A percentile compares a stretch with the other conserved stretches of the same genome.
phyloP scores from a whole-genome alignment of 2,888 invertebrate species.

The Globia sparganii region DNA sequence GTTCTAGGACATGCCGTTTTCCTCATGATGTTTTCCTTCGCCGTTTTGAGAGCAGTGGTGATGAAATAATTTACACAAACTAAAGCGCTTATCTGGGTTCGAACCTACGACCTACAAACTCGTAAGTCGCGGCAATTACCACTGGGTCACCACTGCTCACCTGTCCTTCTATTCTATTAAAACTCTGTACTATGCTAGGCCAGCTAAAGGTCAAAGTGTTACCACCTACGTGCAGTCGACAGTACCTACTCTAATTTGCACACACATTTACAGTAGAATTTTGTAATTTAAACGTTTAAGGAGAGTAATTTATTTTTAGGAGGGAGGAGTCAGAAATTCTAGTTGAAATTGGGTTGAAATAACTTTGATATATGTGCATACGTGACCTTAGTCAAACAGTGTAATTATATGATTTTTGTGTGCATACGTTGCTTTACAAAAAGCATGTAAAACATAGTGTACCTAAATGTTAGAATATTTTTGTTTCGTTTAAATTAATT shows the following conservation, averaged over 20 bases:
- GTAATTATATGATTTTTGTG: background rate
- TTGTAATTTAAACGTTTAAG: constrained; percentile 53
- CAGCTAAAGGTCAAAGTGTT: background rate
- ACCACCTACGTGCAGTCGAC: background rate
- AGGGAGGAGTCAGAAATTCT: constrained; percentile 27
- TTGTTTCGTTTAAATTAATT: background rate
- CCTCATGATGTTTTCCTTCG: too few species aligned
- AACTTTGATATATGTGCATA: constrained; percentile 25
- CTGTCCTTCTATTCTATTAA: background rate
- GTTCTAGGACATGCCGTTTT: too few species aligned
- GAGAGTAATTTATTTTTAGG: constrained; percentile 53
- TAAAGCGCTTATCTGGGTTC: too few species aligned
- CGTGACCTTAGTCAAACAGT: background rate
- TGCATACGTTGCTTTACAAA: background rate
- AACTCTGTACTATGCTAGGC: background rate
- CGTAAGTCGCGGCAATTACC: too few species aligned
- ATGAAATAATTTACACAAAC: too few species aligned
- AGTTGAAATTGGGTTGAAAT: constrained; percentile 31
- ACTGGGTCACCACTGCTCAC: too few species aligned
- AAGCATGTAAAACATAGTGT: background rate
- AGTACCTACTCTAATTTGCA: constrained; percentile 42
- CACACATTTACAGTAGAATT: constrained; percentile 58
- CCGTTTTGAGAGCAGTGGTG: too few species aligned
- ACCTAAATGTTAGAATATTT: background rate
- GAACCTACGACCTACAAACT: too few species aligned